Conservation (phyloP, 92 coral and sea anemone species). For the Siderastrea radians region DNA sequence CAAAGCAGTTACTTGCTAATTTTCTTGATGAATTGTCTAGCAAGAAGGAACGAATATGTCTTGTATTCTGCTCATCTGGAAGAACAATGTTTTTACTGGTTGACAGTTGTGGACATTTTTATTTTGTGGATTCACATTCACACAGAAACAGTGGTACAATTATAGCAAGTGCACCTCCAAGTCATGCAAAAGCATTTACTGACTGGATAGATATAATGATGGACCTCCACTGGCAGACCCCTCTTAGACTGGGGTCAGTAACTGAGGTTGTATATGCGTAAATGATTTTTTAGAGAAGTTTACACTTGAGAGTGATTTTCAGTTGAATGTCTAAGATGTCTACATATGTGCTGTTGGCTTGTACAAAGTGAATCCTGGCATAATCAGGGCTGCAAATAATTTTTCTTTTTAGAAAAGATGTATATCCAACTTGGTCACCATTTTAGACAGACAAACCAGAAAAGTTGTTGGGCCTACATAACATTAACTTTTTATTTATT, state of each 20-base stretch:
- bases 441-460: not conserved
- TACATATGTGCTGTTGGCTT: not conserved
- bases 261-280: slow-evolving; percentile 14
- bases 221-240: slow-evolving; percentile 24
- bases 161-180: slow-evolving; percentile 16
- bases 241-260: slow-evolving; percentile 21
- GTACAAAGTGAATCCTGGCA: not conserved
- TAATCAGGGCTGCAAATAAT: too few relatives aligned
- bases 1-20: slow-evolving; percentile 34
- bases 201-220: slow-evolving; percentile 45
- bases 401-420: too few relatives aligned
- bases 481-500: not conserved
- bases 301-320: not conserved
- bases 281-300: not conserved
- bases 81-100: slow-evolving; percentile 30
- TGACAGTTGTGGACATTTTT: not conserved
- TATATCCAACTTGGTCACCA: not conserved
- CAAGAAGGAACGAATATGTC: not conserved
- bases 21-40: not conserved
- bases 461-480: not conserved
- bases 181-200: slow-evolving; percentile 28
- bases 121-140: slow-evolving; percentile 42
- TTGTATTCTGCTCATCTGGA: slow-evolving; percentile 11
- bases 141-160: slow-evolving; percentile 35
- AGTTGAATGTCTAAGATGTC: not conserved